Evolutionary conservation across 2,113 vertebrate genomes (phyloP).

Genomic region (Enhydra lutris): DNA sequence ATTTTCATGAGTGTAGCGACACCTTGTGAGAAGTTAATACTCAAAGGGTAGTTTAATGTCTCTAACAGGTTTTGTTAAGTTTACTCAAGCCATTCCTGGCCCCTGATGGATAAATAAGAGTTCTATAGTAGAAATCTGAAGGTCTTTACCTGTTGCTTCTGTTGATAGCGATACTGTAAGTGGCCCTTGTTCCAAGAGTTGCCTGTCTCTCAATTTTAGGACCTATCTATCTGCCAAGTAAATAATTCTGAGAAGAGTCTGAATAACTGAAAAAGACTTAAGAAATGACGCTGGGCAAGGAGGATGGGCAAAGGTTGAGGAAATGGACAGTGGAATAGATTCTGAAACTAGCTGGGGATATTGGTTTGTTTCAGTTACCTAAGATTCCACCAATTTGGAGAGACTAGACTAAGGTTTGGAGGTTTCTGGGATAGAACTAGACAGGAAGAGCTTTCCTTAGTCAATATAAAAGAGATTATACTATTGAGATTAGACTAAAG

Average conservation of each 20-base stretch:
- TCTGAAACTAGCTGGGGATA: no score
- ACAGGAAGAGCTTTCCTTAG: neutral
- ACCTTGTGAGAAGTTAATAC: neutral
- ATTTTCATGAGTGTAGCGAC: neutral
- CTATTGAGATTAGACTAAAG: neutral
- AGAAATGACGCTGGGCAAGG: neutral
- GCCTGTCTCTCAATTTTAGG: neutral
- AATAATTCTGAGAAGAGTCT: neutral
- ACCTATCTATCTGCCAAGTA: neutral
- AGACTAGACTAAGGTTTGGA: neutral
- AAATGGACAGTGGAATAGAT: neutral
- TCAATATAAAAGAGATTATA: neutral
- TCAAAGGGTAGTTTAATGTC: neutral
- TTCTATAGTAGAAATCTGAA: neutral
- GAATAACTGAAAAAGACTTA: neutral
- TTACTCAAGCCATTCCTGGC: neutral
- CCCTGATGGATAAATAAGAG: neutral
- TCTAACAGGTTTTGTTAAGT: neutral
- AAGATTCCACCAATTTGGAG: neutral
- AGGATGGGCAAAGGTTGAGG: neutral
- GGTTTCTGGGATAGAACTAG: neutral
- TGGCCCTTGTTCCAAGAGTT: neutral
- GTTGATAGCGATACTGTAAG: neutral
- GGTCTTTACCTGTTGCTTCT: neutral
- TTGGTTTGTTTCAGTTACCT: neutral